Evolutionary conservation across 2,797 vertebrate genomes (phyloP).

Genomic region (Anniella stebbinsi): DNA sequence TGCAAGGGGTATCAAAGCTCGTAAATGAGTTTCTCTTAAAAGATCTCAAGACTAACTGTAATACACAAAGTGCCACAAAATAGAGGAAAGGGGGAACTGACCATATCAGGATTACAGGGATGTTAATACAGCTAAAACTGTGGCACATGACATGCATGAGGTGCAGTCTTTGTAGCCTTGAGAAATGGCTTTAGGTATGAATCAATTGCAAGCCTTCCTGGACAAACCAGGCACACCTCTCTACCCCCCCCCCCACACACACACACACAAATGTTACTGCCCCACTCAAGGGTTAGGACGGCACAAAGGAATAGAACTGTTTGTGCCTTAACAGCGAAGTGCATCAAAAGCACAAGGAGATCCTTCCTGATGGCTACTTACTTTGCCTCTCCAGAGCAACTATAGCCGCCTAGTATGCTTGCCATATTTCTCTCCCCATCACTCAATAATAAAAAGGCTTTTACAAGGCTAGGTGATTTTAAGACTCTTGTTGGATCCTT

Average conservation of each 20-base stretch:
- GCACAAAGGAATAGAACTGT: not conserved
- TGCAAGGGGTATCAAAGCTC: constrained; percentile 60
- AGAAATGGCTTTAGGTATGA: not conserved
- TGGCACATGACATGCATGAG: not conserved
- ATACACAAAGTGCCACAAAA: not conserved
- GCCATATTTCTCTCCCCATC: not conserved
- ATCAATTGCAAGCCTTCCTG: not conserved
- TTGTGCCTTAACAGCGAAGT: not conserved
- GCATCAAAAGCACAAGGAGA: not conserved
- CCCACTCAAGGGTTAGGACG: not conserved
- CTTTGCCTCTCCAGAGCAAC: not conserved
- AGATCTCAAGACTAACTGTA: not conserved
- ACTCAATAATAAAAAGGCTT: not conserved
- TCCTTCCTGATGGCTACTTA: not conserved
- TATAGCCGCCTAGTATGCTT: not conserved
- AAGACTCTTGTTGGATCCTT: not conserved
- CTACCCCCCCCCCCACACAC: not conserved
- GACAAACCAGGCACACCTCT: not conserved
- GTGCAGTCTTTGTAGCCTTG: not conserved
- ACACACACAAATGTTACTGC: not conserved
- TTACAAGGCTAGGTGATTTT: not conserved
- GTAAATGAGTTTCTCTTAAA: not conserved
- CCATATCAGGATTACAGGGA: not conserved
- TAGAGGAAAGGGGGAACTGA: not conserved
- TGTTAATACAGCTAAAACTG: not conserved